Percentiles rank a stretch among this genome's conserved stretches.
Evolutionary conservation across 2,888 invertebrate species (phyloP).

Genomic region (Dicycla oo): DNA sequence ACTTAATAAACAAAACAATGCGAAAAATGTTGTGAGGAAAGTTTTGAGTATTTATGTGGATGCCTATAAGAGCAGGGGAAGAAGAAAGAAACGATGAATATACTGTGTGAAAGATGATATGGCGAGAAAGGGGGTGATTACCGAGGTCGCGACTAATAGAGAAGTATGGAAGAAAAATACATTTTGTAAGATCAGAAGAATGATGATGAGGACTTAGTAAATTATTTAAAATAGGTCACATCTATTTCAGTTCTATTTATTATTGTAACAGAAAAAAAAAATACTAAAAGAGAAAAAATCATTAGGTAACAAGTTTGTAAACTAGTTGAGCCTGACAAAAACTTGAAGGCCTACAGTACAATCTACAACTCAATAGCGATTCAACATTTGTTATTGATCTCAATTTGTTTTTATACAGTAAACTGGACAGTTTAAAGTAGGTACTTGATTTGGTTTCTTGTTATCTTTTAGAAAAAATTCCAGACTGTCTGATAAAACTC

Average conservation of each 20-base stretch:
- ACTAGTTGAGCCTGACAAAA: slow-evolving; percentile 16
- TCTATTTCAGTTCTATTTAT: not conserved
- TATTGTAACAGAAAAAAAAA: not conserved
- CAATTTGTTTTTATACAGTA: slow-evolving; percentile 19
- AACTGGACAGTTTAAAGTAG: not conserved
- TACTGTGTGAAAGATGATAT: too few relatives aligned
- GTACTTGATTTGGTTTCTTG: not conserved
- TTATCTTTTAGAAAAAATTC: not conserved
- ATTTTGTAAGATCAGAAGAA: not conserved
- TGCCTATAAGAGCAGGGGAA: too few relatives aligned
- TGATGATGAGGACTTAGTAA: not conserved
- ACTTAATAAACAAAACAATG: not conserved
- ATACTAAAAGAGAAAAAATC: not conserved
- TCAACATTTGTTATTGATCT: slow-evolving; percentile 36
- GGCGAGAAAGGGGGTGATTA: too few relatives aligned
- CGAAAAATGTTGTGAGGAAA: too few relatives aligned
- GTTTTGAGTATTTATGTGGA: too few relatives aligned
- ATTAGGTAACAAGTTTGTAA: slow-evolving; percentile 15
- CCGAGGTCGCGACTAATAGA: too few relatives aligned
- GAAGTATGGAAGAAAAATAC: too few relatives aligned
- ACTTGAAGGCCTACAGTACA: slow-evolving; percentile 16
- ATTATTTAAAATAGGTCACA: not conserved
- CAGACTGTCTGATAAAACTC: not conserved
- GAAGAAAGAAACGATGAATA: too few relatives aligned
- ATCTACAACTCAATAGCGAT: not conserved